These are phyloP conservation scores for Dicycla oo DNA, from an alignment of 2,888 invertebrate genomes.

Conservation along the genomic window DNA sequence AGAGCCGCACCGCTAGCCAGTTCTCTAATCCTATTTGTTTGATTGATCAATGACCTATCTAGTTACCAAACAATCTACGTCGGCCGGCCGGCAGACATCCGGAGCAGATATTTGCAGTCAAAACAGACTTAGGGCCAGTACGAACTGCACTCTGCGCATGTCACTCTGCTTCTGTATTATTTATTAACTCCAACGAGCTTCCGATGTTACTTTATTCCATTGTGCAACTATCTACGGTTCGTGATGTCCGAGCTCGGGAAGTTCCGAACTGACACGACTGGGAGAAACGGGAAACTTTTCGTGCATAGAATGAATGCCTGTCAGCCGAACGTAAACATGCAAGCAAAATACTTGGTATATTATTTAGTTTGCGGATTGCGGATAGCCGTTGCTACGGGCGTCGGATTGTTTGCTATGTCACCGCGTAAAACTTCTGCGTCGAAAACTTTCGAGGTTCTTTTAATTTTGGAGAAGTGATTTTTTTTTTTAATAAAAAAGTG, in stretches of 20 bases:
- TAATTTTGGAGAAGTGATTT: conserved; percentile 38
- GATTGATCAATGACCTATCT: conserved; percentile 78
- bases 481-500: conserved; percentile 52
- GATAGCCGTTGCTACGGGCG: conserved; percentile 58
- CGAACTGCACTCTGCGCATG: conserved; percentile 86
- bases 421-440: conserved; percentile 51
- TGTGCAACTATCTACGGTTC: conserved; percentile 86
- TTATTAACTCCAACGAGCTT: conserved; percentile 90
- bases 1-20: conserved; percentile 54
- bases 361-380: conserved; percentile 78
- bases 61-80: conserved; percentile 74
- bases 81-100: conserved; percentile 77
- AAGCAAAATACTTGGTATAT: conserved; percentile 83
- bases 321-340: conserved; percentile 87
- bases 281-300: conserved; percentile 88
- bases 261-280: conserved; percentile 86
- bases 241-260: conserved; percentile 87
- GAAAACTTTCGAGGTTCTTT: conserved; percentile 46
- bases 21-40: conserved; percentile 67
- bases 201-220: conserved; percentile 90
- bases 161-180: conserved; percentile 88
- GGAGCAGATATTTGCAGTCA: conserved; percentile 88
- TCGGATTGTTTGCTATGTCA: conserved; percentile 63
- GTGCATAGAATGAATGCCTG: conserved; percentile 89
- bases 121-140: conserved; percentile 84